Evolutionary conservation across 2,888 invertebrate genomes (phyloP), one percentile per base, ranked within the genome.

Genomic region (Hybos culiciformis): DNA sequence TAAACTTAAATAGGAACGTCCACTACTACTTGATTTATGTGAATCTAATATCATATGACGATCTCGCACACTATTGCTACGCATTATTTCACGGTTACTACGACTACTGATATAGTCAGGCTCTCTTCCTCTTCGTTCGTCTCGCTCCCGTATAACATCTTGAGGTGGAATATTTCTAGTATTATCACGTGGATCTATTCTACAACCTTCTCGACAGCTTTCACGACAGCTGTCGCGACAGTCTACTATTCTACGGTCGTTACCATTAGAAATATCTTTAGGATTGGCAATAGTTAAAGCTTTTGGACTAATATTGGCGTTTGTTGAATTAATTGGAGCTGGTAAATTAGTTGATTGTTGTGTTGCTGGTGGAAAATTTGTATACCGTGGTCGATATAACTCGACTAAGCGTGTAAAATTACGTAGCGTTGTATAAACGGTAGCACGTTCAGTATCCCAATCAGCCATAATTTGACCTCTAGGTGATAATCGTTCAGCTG

Each of bases 351-450:
- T 12, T 12, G 12, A 12, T 33, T 15, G 18, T 32, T 34, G 45
- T 33, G 44, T 43, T 32, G 42, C 42, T 24, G 42, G 44, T n/a
- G 39, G 43, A 18, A 49, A 43, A 40, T 53, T 51, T 37, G 54
- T 52, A 37, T 53, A 55, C 18, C 51, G 49, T 26, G 52, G 50
- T 42, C 54, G 47, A 43, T 55, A 80, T 67, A 84, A 78, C 63
- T 90, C 87, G 41, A 90, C 75, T 45, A 84, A 74, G 56, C 85
- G 80, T 65, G 84, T 81, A 58, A 88, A 77, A 58, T 83, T 80
- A 60, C 80, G 77, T 59, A 90, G 72, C 51, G 83, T 81, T 46
- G 81, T 77, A 59, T 79, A 80, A 43, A 87, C 82, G 12, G 82
- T 82, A 52, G 75, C 75, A 49, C 77, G 60, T 42, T 73, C 72